phyloP scores from a whole-genome alignment of 2,113 vertebrate genomes.

The Ameiurus melas region DNA sequence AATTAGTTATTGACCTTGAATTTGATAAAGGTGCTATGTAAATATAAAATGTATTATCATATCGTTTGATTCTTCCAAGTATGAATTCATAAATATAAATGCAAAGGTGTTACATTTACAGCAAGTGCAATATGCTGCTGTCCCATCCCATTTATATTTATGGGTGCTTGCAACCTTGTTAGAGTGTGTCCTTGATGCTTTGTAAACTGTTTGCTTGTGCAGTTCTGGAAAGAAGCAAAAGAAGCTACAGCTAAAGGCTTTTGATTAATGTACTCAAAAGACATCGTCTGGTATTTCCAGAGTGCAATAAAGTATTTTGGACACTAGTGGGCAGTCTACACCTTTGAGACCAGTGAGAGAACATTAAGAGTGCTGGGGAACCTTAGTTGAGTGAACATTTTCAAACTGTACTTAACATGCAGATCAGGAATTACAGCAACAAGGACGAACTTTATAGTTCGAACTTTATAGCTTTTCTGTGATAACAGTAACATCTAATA shows the following conservation, averaged over 20 bases:
- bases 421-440: neutral
- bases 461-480: no score
- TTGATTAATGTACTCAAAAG: neutral
- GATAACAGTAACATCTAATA: neutral
- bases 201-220: neutral
- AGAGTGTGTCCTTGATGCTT: neutral
- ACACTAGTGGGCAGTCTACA: constrained; percentile 32
- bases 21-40: neutral
- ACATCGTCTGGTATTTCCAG: neutral
- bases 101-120: neutral
- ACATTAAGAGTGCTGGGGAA: neutral
- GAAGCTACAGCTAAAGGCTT: no score
- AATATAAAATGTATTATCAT: neutral
- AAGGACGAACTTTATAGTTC: neutral
- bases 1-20: neutral
- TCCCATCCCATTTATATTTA: neutral
- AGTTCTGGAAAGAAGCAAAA: neutral
- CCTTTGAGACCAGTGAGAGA: neutral
- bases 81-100: neutral
- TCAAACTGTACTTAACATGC: neutral
- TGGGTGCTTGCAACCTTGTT: neutral
- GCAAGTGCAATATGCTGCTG: neutral
- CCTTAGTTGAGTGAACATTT: neutral
- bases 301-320: neutral
- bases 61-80: neutral